These are phyloP conservation scores for Plagodis pulveraria DNA, from an alignment of 2,888 invertebrate species.

Conservation along the genomic window DNA sequence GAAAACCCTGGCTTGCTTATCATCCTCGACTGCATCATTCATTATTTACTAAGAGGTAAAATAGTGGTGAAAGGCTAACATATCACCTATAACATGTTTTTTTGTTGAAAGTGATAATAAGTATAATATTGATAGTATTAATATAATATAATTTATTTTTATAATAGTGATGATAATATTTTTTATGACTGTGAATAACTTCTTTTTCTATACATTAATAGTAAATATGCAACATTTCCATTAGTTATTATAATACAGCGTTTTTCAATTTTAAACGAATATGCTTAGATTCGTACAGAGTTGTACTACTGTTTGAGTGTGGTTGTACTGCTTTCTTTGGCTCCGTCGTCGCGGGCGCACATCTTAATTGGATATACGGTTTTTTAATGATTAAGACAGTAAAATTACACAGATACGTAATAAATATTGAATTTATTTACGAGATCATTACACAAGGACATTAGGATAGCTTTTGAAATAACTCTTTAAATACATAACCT, in stretches of 20 bases:
- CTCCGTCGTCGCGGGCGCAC: slow-evolving; percentile 54
- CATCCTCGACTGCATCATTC: no score
- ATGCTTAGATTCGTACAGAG: not conserved
- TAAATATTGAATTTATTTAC: slow-evolving; percentile 42
- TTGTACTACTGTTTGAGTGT: not conserved
- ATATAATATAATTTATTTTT: no score
- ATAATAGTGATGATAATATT: no score
- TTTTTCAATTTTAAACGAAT: not conserved
- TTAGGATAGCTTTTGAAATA: slow-evolving; percentile 30
- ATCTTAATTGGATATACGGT: slow-evolving; percentile 66
- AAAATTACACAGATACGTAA: slow-evolving; percentile 47
- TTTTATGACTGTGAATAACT: no score
- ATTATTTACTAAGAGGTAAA: no score
- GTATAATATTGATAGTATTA: no score
- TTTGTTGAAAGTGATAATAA: no score
- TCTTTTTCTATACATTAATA: no score
- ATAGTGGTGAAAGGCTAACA: no score
- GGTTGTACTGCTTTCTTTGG: slow-evolving; percentile 9
- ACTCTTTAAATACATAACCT: not conserved
- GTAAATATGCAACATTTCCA: no score
- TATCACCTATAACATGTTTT: no score
- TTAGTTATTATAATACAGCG: not conserved
- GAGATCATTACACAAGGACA: slow-evolving; percentile 28
- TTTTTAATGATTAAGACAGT: slow-evolving; percentile 55
- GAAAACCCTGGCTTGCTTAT: no score